These are phyloP conservation scores for Tribolium castaneum DNA, from an alignment of 1,140 invertebrate species.

Conservation along the genomic window DNA sequence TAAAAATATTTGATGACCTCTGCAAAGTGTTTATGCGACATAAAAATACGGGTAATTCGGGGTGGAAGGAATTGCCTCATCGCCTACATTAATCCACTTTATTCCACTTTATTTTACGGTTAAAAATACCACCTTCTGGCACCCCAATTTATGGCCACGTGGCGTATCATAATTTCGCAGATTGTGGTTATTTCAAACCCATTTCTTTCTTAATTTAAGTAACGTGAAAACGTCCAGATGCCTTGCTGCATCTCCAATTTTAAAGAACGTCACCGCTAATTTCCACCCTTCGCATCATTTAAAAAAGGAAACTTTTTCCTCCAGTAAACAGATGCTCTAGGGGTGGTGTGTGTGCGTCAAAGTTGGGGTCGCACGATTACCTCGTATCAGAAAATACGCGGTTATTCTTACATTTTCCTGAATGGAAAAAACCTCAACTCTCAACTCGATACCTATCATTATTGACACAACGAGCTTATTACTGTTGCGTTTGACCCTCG, in stretches of 20 bases:
- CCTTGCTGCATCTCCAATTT: background rate
- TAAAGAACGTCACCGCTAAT: background rate
- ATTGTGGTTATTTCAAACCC: too few species aligned
- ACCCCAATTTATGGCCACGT: too few species aligned
- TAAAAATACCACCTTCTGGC: too few species aligned
- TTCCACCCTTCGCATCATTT: background rate
- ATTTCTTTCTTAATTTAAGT: too few species aligned
- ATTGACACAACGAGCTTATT: conserved; percentile 32
- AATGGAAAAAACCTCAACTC: background rate
- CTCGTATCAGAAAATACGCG: background rate
- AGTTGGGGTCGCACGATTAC: background rate
- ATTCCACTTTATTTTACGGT: too few species aligned
- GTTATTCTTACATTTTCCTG: background rate
- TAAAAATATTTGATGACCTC: too few species aligned
- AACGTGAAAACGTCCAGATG: too few species aligned
- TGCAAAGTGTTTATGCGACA: too few species aligned
- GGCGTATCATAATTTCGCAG: too few species aligned
- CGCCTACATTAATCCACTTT: too few species aligned
- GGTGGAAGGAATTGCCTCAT: too few species aligned
- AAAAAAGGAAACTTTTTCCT: conserved; percentile 21
- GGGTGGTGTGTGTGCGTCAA: background rate
- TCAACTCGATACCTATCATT: conserved; percentile 1
- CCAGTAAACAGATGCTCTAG: conserved; percentile 20
- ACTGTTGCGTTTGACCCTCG: conserved; percentile 6
- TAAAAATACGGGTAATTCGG: too few species aligned